Percentiles rank a stretch among this genome's conserved stretches.
These are phyloP conservation scores for Lepidocolaptes lacrymiger DNA, from an alignment of 2,797 vertebrate genomes.

Conservation along the genomic window DNA sequence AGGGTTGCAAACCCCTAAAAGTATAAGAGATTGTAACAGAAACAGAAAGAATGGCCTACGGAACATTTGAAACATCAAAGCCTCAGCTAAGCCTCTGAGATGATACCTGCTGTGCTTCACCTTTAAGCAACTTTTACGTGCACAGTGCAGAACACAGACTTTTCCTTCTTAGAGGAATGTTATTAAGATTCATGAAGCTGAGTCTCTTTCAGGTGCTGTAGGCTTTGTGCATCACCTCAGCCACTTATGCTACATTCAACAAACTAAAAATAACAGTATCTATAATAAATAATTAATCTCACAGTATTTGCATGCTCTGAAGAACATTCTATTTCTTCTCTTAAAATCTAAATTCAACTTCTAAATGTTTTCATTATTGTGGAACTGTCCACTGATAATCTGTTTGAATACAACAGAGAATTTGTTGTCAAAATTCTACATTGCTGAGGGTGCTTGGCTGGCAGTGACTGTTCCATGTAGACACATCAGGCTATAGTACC, in stretches of 20 bases:
- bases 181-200: conserved; percentile 9
- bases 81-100: conserved; percentile 6
- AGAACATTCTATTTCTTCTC: background rate
- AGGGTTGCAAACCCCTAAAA: conserved; percentile 92
- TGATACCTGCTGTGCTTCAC: conserved; percentile 2
- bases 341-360: background rate
- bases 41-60: conserved; percentile 27
- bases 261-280: background rate
- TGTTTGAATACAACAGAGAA: background rate
- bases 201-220: background rate
- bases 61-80: conserved; percentile 27
- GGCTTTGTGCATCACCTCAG: background rate
- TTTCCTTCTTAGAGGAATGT: background rate
- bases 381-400: background rate
- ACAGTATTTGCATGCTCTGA: background rate
- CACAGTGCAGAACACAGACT: background rate
- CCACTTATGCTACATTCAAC: background rate
- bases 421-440: background rate
- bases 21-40: conserved; percentile 15
- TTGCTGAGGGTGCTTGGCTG: background rate
- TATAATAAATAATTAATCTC: background rate
- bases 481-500: conserved; percentile 71
- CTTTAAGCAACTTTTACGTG: background rate
- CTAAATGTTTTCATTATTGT: background rate
- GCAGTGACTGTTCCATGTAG: background rate